Conservation (phyloP, 2,113 vertebrate genomes). For the Cynocephalus volans region DNA sequence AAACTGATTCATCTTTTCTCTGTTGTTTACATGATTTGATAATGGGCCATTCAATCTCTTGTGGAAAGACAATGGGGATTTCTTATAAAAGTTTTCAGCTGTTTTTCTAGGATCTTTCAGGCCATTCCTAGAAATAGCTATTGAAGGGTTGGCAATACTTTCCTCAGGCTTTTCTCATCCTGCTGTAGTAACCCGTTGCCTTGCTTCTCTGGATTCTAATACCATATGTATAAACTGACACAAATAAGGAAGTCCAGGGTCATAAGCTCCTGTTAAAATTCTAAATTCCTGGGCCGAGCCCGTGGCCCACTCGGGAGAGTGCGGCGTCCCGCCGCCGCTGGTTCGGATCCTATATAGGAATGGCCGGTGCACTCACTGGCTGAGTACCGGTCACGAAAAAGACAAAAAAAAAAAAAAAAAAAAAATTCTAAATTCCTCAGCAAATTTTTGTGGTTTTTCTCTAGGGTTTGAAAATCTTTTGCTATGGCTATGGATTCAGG, state of each 20-base stretch:
- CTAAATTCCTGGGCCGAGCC: too few species aligned
- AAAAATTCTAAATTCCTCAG: background rate
- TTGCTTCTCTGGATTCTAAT: background rate
- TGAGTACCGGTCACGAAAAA: too few species aligned
- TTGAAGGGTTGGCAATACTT: background rate
- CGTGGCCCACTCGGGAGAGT: too few species aligned
- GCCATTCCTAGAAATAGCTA: background rate
- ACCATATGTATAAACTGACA: background rate
- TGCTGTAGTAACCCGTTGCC: background rate
- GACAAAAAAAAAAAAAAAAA: too few species aligned
- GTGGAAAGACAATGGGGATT: background rate
- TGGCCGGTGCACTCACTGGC: too few species aligned
- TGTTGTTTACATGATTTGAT: background rate
- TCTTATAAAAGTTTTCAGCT: background rate
- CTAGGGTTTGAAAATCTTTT: background rate
- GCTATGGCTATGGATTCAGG: background rate
- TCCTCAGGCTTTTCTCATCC: background rate
- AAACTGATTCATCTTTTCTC: background rate
- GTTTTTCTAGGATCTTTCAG: background rate
- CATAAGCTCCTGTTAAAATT: background rate
- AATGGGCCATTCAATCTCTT: background rate
- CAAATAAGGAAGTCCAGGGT: background rate
- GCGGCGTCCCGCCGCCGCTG: too few species aligned
- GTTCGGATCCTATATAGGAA: too few species aligned
- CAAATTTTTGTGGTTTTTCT: background rate